A percentile compares a stretch with the other conserved stretches of the same genome.
Conservation (phyloP, 2,113 vertebrate genomes). For the Clarias magur region DNA sequence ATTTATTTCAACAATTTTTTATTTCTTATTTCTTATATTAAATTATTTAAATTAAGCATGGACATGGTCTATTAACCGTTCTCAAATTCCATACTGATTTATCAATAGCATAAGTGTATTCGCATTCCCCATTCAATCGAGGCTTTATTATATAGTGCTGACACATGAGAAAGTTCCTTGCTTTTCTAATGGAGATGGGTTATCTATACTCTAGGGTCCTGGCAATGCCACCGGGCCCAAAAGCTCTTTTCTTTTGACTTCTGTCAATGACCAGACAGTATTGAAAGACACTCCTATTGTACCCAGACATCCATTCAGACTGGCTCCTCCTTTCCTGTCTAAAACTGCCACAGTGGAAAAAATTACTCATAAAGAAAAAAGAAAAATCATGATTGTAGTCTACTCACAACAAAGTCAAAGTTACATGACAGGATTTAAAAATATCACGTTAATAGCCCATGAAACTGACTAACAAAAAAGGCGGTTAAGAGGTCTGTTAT, state of each 20-base stretch:
- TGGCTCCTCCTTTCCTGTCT: constrained; percentile 47
- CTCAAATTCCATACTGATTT: neutral
- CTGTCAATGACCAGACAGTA: constrained; percentile 63
- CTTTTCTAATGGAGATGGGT: constrained; percentile 48
- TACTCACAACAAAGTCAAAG: constrained; percentile 68
- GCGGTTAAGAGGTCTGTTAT: constrained; percentile 76
- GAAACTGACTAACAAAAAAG: constrained; percentile 78
- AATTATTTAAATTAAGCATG: neutral
- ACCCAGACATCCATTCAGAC: constrained; percentile 49
- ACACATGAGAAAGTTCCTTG: constrained; percentile 45
- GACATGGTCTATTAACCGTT: neutral
- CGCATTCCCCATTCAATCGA: neutral
- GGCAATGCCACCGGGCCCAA: constrained; percentile 44
- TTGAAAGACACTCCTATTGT: constrained; percentile 67
- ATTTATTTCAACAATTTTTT: neutral
- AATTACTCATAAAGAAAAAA: constrained; percentile 57
- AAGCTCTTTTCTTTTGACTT: constrained; percentile 52
- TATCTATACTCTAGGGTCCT: constrained; percentile 47
- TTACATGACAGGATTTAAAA: constrained; percentile 73
- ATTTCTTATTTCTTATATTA: neutral
- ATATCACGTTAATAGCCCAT: constrained; percentile 83
- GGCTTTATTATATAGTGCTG: constrained; percentile 48
- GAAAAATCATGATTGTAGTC: constrained; percentile 64
- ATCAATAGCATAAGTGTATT: neutral
- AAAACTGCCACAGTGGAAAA: constrained; percentile 38